Evolutionary conservation across 35 echinoderm and acorn worm genomes (phyloP).

Genomic region (Diadema setosum): DNA sequence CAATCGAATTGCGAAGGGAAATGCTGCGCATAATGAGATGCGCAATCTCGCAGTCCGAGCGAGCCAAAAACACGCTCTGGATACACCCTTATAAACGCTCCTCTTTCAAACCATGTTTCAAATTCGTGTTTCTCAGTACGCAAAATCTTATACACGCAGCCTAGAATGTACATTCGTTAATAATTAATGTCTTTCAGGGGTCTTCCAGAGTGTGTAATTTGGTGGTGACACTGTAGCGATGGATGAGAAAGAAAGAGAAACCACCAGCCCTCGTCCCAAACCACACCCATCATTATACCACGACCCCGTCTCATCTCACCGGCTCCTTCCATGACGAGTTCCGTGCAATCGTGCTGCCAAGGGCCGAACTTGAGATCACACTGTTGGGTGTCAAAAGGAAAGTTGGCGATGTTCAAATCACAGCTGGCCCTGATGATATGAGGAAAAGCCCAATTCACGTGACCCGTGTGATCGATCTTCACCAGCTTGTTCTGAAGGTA

Average conservation of each 20-base stretch:
- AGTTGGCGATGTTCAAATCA: conserved; percentile 79
- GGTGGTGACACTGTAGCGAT: neutral
- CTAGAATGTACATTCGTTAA: neutral
- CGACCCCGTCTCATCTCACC: too few species aligned
- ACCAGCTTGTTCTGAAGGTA: conserved; percentile 32
- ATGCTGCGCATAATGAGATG: too few species aligned
- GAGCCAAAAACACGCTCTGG: too few species aligned
- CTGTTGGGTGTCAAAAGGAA: conserved; percentile 86
- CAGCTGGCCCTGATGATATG: conserved; percentile 81
- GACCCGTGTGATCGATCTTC: conserved; percentile 54
- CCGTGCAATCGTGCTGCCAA: conserved; percentile 91
- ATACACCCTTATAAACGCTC: too few species aligned
- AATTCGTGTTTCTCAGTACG: too few species aligned
- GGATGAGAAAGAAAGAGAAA: neutral
- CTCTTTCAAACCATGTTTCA: too few species aligned
- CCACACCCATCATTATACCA: too few species aligned
- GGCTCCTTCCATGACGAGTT: conserved; percentile 48
- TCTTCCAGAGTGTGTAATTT: neutral
- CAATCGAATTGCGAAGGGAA: too few species aligned
- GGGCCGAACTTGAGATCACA: conserved; percentile 92
- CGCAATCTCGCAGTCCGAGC: too few species aligned
- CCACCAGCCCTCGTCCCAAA: neutral
- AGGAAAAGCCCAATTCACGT: conserved; percentile 79
- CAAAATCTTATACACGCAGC: neutral
- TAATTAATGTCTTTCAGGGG: neutral